A percentile compares a stretch with the other conserved stretches of the same genome.
Conservation (phyloP, 2,797 vertebrate species). For the Pyrocephalus nanus region DNA sequence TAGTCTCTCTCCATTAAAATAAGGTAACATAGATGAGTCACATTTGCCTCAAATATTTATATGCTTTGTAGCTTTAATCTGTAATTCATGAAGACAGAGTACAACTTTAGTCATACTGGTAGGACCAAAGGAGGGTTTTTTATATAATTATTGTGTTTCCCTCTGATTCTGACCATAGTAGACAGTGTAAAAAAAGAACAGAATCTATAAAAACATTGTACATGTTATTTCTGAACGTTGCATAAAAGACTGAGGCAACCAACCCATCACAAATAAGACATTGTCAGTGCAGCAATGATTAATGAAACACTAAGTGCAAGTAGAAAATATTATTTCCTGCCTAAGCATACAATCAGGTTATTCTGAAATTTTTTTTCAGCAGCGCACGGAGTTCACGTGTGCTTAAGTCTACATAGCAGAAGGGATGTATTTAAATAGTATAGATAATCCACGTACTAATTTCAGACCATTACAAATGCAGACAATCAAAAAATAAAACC, state of each 20-base stretch:
- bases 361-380: neutral
- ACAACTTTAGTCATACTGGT: neutral
- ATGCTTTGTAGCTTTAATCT: neutral
- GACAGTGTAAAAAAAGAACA: neutral
- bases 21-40: neutral
- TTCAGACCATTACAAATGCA: neutral
- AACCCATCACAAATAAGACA: neutral
- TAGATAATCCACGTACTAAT: neutral
- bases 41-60: neutral
- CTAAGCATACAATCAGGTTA: neutral
- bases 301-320: neutral
- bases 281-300: neutral
- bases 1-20: neutral
- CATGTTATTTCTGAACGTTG: neutral
- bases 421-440: neutral
- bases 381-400: neutral
- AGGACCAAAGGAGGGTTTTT: neutral
- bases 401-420: neutral
- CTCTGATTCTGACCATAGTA: neutral
- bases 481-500: neutral
- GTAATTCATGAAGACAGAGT: neutral
- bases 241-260: neutral
- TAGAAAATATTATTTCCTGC: neutral
- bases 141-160: neutral
- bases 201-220: neutral